Evolutionary conservation across 1,140 invertebrate species (phyloP), one percentile per base, ranked within the genome.

Genomic region (Drosophila mayri): DNA sequence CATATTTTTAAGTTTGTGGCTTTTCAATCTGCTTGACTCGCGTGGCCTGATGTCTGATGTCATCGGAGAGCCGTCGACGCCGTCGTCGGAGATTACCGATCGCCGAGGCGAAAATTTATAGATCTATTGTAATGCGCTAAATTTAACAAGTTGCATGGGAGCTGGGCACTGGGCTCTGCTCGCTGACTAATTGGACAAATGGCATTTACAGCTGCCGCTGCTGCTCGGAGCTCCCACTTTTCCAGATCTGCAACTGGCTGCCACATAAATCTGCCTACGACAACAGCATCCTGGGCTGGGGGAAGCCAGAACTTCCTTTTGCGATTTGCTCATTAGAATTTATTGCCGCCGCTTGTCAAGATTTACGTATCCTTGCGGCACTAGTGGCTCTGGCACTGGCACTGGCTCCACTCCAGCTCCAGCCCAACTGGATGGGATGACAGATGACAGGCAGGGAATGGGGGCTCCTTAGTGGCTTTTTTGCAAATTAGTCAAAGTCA

Each of bases 401-500:
- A 54, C 32, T 37, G 50, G 30, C 8, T 2, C 32, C 20, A 46
- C 32, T 49, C n/a, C 9, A 25, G 40, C 32, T 43, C 28, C 28
- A 30, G 28, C 35, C 43, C 66, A 47, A 65, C 70, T 75, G 73
- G 60, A 81, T 88, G 85, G 73, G 64, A 81, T 88, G 85, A 88
- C 84, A 88, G 85, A 88, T 88, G 84, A 88, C 85, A 88, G 81
- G 62, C 79, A 83, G 70, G 74, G 71, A 81, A 67, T 72, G 70
- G 65, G 37, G 58, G 76, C 75, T 79, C 49, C 67, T 77, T 78
- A 79, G 65, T 61, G 46, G 71, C 63, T 81, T 76, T 73, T 74
- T 87, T 88, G 84, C 84, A 88, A 88, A 88, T 88, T 88, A 88
- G 84, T 88, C 84, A 88, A 90, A 88, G 84, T 88, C 84, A 90